Percentiles rank a stretch among this genome's conserved stretches.
Evolutionary conservation across 2,888 invertebrate species (phyloP).

Genomic region (Drymonia ruficornis): DNA sequence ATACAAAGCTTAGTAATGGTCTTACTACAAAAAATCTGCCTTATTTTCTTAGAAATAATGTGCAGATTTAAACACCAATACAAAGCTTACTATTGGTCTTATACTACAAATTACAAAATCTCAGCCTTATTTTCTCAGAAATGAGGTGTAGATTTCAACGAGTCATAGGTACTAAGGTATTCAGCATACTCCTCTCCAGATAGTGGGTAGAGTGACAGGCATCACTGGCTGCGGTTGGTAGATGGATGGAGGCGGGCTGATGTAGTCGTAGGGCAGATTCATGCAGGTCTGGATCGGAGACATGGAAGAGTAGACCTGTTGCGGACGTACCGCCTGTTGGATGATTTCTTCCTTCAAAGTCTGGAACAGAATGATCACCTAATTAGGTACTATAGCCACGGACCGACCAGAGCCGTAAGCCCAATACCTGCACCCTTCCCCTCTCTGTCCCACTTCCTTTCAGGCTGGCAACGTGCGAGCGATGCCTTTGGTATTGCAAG

Average conservation of each 20-base stretch:
- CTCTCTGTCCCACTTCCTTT: no score
- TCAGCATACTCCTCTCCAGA: slow-evolving; percentile 57
- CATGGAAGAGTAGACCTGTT: slow-evolving; percentile 47
- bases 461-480: no score
- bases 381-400: no score
- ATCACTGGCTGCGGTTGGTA: slow-evolving; percentile 48
- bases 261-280: slow-evolving; percentile 56
- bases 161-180: not conserved
- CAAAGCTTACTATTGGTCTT: no score
- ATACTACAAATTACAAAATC: slow-evolving; percentile 15
- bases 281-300: slow-evolving; percentile 51
- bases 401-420: no score
- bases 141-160: slow-evolving; percentile 29
- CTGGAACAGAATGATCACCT: slow-evolving; percentile 48
- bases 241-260: slow-evolving; percentile 34
- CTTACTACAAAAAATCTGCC: slow-evolving; percentile 15
- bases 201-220: slow-evolving; percentile 45
- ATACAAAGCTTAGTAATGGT: not conserved
- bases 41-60: slow-evolving; percentile 22
- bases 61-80: slow-evolving; percentile 10
- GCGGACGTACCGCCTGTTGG: slow-evolving; percentile 47
- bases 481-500: no score
- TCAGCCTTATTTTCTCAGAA: slow-evolving; percentile 27
- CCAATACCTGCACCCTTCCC: no score
- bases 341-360: slow-evolving; percentile 53